Base-by-base conservation (phyloP, 2,797 vertebrate genomes). In the Sorex maritimensis region DNA sequence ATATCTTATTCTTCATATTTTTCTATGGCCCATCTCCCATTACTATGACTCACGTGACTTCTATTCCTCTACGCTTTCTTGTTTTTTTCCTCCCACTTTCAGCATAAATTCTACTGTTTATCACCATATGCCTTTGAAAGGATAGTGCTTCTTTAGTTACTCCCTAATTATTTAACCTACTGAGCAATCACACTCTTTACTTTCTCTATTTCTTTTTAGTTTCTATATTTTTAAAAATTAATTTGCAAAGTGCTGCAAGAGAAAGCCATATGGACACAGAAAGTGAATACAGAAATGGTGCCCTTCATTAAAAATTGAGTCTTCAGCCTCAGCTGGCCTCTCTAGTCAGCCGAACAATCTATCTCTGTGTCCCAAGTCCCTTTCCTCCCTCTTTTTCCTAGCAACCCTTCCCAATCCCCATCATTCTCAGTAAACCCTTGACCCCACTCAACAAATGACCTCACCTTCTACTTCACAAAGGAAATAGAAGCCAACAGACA, bases 361-460 rank as follows among this genome's bases (percentile, higher is more conserved):
- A 49, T 82, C 82, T 71, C 0, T 74, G 26, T 78, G 65, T 93
- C 90, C 92, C 81, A 63, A 44, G 81, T 86, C 73, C 67, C 88
- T 34, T 92, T 52, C 84, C 89, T 95, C 86, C 65, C 34, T 94
- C n/a, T 44, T 91, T 85, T 21, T 63, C 69, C 77, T 26, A 79
- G 86, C 78, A 94, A 87, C 74, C 58, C 67, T 93, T 92, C 91
- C 72, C 86, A 86, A 95, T 91, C 61, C 77, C 87, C 94, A 94
- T 95, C 94, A 95, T 95, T 96, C 95, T 96, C 95, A 0, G 26
- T 94, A 96, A 96, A 96, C 96, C 96, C 96, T 97, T 97, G 95
- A 97, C 96, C 96, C 95, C 90, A 94, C 95, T 97, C 96, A 95
- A 89, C 89, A 97, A 97, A 97, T 96, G 96, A 96, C 95, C 91